phyloP scores from a whole-genome alignment of 2,113 vertebrate species.

The Neodontobutis hainanensis region DNA sequence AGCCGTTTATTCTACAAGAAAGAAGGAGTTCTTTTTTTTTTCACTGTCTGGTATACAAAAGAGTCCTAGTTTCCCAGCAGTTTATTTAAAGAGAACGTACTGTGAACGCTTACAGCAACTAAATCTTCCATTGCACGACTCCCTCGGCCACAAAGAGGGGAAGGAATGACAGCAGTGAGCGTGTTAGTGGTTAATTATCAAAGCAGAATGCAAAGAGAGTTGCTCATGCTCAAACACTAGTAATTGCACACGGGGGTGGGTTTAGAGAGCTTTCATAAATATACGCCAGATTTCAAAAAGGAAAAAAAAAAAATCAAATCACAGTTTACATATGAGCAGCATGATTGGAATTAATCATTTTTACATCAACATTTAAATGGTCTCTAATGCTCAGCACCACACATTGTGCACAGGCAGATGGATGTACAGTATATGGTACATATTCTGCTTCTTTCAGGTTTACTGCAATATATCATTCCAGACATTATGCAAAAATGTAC shows the following conservation, averaged over 20 bases:
- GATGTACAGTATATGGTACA: background rate
- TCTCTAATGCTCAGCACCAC: background rate
- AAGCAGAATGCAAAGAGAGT: conserved; percentile 57
- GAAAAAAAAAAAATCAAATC: conserved; percentile 18
- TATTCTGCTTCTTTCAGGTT: conserved; percentile 4
- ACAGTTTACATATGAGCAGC: conserved; percentile 39
- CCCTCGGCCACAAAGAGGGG: background rate
- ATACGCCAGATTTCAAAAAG: conserved; percentile 32
- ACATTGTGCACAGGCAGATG: background rate
- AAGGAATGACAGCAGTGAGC: conserved; percentile 17
- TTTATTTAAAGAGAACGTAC: conserved; percentile 56
- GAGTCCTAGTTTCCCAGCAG: conserved; percentile 30
- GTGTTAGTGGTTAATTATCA: conserved; percentile 59
- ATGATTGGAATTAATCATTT: conserved; percentile 53
- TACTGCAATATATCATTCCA: conserved; percentile 9
- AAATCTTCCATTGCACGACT: conserved; percentile 26
- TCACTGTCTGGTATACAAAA: conserved; percentile 22
- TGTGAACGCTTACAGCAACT: conserved; percentile 34
- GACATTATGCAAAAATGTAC: conserved; percentile 6
- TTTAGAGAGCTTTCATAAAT: conserved; percentile 26
- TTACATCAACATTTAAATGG: conserved; percentile 15
- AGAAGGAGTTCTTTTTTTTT: conserved; percentile 7
- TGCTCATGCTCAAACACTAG: conserved; percentile 59
- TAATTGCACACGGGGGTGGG: conserved; percentile 50
- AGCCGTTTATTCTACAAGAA: conserved; percentile 23